A percentile compares a stretch with the other conserved stretches of the same genome.
Conservation (phyloP, 2,113 vertebrate species). For the Elephas maximus region DNA sequence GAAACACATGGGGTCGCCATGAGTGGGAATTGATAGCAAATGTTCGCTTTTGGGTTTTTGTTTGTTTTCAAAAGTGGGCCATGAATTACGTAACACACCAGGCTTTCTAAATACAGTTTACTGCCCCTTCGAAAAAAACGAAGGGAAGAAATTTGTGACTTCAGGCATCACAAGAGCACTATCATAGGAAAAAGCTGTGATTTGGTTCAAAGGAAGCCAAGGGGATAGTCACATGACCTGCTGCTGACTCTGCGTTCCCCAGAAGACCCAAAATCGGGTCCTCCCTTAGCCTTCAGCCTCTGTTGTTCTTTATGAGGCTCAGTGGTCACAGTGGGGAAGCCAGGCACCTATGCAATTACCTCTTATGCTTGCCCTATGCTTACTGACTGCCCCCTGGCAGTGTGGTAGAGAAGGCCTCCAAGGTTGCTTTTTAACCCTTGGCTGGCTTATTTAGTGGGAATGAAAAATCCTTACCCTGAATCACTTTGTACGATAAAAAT, state of each 20-base stretch:
- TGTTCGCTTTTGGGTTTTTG: no score
- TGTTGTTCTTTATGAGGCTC: not conserved
- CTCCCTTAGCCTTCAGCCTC: not conserved
- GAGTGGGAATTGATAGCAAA: not conserved
- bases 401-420: not conserved
- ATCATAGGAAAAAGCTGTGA: not conserved
- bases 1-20: not conserved
- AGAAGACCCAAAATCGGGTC: not conserved
- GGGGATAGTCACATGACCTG: not conserved
- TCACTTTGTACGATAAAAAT: not conserved
- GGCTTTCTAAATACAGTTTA: not conserved
- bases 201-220: slow-evolving; percentile 5
- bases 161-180: not conserved
- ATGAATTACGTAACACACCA: not conserved
- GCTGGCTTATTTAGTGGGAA: not conserved
- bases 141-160: slow-evolving; percentile 24
- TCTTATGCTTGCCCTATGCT: not conserved
- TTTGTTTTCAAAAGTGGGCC: not conserved
- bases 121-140: slow-evolving; percentile 4
- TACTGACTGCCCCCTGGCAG: not conserved
- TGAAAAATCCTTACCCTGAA: slow-evolving; percentile 26
- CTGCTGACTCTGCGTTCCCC: not conserved
- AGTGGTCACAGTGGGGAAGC: not conserved
- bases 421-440: not conserved
- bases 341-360: not conserved